These are phyloP conservation scores for Trimorus sp. DNA, from an alignment of 2,888 invertebrate genomes.

Conservation along the genomic window DNA sequence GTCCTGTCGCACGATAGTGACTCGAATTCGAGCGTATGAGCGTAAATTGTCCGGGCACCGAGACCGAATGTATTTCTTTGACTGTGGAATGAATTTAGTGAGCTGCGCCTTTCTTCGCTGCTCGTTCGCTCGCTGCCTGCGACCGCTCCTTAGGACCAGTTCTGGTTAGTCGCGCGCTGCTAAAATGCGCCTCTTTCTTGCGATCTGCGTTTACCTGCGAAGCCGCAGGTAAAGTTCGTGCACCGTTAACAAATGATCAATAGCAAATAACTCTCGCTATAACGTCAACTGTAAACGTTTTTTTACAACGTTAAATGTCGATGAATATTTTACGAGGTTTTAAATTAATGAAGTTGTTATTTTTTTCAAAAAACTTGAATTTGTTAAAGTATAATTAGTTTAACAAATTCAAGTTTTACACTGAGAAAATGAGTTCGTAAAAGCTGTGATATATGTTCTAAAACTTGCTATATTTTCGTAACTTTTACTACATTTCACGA, in stretches of 20 bases:
- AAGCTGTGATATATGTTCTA: too few relatives aligned
- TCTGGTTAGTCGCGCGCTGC: constrained; percentile 46
- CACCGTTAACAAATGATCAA: not conserved
- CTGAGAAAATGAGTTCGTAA: too few relatives aligned
- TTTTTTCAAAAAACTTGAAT: too few relatives aligned
- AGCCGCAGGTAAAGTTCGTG: constrained; percentile 36
- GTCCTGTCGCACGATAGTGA: not conserved
- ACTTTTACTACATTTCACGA: too few relatives aligned
- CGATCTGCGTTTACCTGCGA: constrained; percentile 33
- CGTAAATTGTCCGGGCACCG: constrained; percentile 18
- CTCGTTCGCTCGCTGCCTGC: not conserved
- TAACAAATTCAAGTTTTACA: too few relatives aligned
- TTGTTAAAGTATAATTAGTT: too few relatives aligned
- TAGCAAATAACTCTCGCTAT: too few relatives aligned
- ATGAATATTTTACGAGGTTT: too few relatives aligned
- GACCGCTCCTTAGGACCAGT: constrained; percentile 45
- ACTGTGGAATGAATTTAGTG: constrained; percentile 40
- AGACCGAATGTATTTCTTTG: constrained; percentile 36
- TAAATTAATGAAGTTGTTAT: too few relatives aligned
- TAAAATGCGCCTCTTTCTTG: constrained; percentile 40
- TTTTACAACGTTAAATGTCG: too few relatives aligned
- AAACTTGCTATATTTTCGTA: too few relatives aligned
- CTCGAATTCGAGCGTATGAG: not conserved
- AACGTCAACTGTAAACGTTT: too few relatives aligned
- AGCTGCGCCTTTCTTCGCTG: constrained; percentile 33